phyloP scores from a whole-genome alignment of 2,113 vertebrate species.

The Ivindomyrus marchei region DNA sequence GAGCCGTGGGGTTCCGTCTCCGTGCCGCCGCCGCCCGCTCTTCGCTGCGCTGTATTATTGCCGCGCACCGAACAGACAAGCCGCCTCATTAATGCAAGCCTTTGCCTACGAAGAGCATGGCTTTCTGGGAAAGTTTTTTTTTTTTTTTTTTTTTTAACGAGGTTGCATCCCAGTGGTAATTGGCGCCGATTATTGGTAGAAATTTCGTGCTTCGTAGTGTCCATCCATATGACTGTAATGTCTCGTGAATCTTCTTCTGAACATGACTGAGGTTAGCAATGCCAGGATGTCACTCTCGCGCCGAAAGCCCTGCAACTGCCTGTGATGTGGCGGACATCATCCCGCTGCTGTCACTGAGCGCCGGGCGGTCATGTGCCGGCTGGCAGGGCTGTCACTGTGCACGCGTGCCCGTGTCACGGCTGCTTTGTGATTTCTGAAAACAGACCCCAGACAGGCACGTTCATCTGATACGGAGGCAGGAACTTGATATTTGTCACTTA shows the following conservation, averaged over 20 bases:
- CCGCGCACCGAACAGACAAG: not conserved
- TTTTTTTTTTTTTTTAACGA: not conserved
- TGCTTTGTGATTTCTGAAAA: conserved; percentile 42
- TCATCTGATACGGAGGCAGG: conserved; percentile 36
- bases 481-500: conserved; percentile 52
- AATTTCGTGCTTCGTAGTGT: not conserved
- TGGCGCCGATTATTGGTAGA: not conserved
- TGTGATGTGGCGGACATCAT: not conserved
- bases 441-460: conserved; percentile 37
- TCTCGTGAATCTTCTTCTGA: not conserved
- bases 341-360: not conserved
- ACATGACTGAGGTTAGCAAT: not conserved
- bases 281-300: not conserved
- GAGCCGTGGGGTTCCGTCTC: not conserved
- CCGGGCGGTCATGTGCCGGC: conserved; percentile 33
- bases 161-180: not conserved
- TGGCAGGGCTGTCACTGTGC: conserved; percentile 51
- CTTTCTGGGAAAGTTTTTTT: not conserved
- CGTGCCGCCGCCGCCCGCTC: not conserved
- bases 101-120: not conserved
- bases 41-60: not conserved
- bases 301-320: not conserved
- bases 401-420: conserved; percentile 48
- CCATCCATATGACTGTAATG: not conserved
- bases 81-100: not conserved